Percentiles rank a stretch among this genome's conserved stretches.
These are phyloP conservation scores for Oceanites oceanicus DNA, from an alignment of 2,113 vertebrate species.

Conservation along the genomic window DNA sequence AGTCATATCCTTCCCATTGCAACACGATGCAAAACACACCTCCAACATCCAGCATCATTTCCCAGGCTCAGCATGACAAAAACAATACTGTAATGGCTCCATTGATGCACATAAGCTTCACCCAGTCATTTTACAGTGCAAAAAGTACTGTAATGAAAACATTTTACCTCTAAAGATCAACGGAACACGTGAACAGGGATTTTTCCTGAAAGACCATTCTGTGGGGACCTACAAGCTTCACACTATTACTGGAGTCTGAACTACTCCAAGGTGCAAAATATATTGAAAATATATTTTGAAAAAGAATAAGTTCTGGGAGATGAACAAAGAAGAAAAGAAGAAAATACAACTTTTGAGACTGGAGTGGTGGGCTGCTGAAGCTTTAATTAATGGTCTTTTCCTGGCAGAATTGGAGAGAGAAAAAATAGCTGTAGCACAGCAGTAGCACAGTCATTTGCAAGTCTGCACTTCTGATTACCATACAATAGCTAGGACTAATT, in stretches of 20 bases:
- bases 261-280: not conserved
- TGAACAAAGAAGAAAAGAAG: not conserved
- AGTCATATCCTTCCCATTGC: not conserved
- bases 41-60: not conserved
- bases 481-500: not conserved
- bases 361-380: not conserved
- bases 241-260: not conserved
- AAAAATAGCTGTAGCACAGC: not conserved
- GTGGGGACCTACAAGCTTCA: not conserved
- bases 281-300: not conserved
- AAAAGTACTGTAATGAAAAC: not conserved
- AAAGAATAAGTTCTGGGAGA: not conserved
- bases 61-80: not conserved
- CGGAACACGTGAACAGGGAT: rapidly evolving
- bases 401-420: not conserved
- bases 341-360: not conserved
- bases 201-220: not conserved
- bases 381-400: constrained; percentile 15
- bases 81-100: not conserved
- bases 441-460: not conserved
- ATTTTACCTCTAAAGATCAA: not conserved
- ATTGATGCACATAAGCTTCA: not conserved
- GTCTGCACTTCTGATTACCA: not conserved
- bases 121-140: not conserved
- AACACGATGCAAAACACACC: not conserved